Base-by-base conservation (phyloP, 2,113 vertebrate species). In the Thymallus thymallus region DNA sequence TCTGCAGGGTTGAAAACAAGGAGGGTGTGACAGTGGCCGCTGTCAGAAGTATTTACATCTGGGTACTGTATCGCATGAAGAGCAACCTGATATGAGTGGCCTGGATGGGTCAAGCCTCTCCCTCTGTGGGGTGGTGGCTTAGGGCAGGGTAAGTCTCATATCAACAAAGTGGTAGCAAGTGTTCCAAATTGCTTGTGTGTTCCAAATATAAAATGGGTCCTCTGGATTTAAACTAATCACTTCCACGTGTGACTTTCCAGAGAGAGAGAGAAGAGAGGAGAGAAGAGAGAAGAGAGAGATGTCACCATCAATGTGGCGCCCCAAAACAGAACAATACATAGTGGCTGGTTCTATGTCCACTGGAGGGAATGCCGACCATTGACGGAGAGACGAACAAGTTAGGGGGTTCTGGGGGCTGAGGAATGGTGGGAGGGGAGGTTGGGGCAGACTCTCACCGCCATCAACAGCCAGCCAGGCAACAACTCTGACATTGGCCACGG, bases 211-310 rank as follows among this genome's bases (percentile, higher is more conserved):
- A 73, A 65, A 20, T 23, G 68, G 77, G 68, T 29, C 23, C 24
- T 6, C 67, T 18, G 68, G 68, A 68, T 75, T 41, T 67, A 51
- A 62, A 62, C 35, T 26, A 61, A 74, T 29, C 63, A 60, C 22
- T 29, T 35, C 61, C 72, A 74, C 46, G 46, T 64, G 68, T 60
- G 51, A n/a, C 58, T 35, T 69, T 30, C 16, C n/a, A 24, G 7
- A 29, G 83, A 29, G 73, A 80, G 82, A 80, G 76, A 46, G 67
- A 75, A 78, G 70, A 78, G 1, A 56, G 74, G 74, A 32, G 66
- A 67, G 64, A 18, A 48, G 55, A 62, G 35, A 70, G n/a, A n/a
- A 80, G 76, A 46, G 67, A 75, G 79, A 12, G 14, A 20, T 32
- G 29, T n/a, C 29, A 6, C 30, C 18, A 35, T 26, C 64, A 35